Evolutionary conservation across 30 jellyfish, hydroid and myxozoan species (phyloP).

Genomic region (Cassiopea andromeda): DNA sequence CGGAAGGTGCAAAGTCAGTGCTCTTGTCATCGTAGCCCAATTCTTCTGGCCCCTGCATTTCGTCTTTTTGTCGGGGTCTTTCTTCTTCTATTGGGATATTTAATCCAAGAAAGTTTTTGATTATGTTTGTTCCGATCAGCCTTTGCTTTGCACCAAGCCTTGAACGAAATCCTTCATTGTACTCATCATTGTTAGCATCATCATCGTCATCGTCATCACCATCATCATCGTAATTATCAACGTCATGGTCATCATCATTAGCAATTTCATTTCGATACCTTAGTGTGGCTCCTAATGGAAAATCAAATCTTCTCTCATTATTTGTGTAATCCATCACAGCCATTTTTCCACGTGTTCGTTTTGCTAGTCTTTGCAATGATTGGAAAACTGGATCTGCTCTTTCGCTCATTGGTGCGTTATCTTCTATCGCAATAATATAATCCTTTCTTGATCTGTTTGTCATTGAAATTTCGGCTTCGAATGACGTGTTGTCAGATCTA

Average conservation of each 20-base stretch:
- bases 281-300: neutral
- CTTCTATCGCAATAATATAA: conserved; percentile 59
- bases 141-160: conserved; percentile 35
- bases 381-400: conserved; percentile 53
- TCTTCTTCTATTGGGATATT: conserved; percentile 28
- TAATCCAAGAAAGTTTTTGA: conserved; percentile 22
- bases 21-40: conserved; percentile 2
- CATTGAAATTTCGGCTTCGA: neutral
- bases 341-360: conserved; percentile 56
- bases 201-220: conserved; percentile 25
- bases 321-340: conserved; percentile 58
- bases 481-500: neutral
- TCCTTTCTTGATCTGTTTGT: conserved; percentile 57
- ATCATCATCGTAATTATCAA: neutral
- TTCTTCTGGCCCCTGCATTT: neutral
- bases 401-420: conserved; percentile 34
- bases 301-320: neutral
- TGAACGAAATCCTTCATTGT: neutral
- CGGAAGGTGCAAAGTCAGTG: conserved; percentile 42
- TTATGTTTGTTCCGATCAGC: conserved; percentile 25
- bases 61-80: conserved; percentile 43
- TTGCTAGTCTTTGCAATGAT: conserved; percentile 46
- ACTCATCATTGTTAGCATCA: neutral
- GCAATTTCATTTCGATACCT: conserved; percentile 4
- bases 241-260: conserved; percentile 10